A percentile compares a stretch with the other conserved stretches of the same genome.
These are phyloP conservation scores for Apotomis capreana DNA, from an alignment of 2,888 invertebrate species.

Conservation along the genomic window DNA sequence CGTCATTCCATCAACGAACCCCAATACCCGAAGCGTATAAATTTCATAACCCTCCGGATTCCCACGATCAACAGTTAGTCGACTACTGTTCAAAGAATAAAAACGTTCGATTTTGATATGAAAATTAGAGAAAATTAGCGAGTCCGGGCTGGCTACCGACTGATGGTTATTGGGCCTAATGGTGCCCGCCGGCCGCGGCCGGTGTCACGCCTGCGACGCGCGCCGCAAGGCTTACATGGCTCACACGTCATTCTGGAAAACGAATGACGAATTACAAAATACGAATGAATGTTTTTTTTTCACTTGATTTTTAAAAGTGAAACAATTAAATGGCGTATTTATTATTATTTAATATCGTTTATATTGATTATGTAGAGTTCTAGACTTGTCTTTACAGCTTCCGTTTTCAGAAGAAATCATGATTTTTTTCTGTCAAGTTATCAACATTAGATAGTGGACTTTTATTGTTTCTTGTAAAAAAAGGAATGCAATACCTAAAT, in stretches of 20 bases:
- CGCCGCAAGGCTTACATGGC: slow-evolving; percentile 69
- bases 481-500: too few relatives aligned
- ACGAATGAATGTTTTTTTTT: too few relatives aligned
- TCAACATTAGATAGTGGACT: too few relatives aligned
- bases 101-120: slow-evolving; percentile 80
- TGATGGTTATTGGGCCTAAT: slow-evolving; percentile 81
- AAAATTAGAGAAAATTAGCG: slow-evolving; percentile 83
- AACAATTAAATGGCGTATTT: too few relatives aligned
- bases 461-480: too few relatives aligned
- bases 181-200: slow-evolving; percentile 72
- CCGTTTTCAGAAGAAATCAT: too few relatives aligned
- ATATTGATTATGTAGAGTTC: too few relatives aligned
- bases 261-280: not conserved
- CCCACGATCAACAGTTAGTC: slow-evolving; percentile 76
- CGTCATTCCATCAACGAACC: slow-evolving; percentile 6
- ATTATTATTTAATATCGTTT: too few relatives aligned
- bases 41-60: slow-evolving; percentile 71
- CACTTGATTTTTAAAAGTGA: too few relatives aligned
- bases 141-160: slow-evolving; percentile 73
- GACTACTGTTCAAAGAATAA: slow-evolving; percentile 63
- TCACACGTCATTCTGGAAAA: not conserved
- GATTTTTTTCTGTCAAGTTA: too few relatives aligned
- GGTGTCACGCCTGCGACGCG: slow-evolving; percentile 75
- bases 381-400: too few relatives aligned
- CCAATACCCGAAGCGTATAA: slow-evolving; percentile 56